A percentile compares a stretch with the other conserved stretches of the same genome.
These are phyloP conservation scores for Pocillopora verrucosa DNA, from an alignment of 64 coral and sea anemone genomes.

Conservation along the genomic window DNA sequence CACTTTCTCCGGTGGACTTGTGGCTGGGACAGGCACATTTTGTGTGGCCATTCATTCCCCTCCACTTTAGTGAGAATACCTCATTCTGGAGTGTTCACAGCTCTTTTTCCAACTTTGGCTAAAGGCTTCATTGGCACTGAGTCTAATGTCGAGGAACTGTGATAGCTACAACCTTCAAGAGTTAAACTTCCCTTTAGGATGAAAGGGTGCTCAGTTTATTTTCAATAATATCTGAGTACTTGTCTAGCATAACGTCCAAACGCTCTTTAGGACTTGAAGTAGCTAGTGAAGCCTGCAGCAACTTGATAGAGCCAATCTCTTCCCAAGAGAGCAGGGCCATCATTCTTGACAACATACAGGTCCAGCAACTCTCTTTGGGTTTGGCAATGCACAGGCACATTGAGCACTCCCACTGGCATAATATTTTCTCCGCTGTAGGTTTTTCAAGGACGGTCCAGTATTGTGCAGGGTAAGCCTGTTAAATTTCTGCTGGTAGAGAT, in stretches of 20 bases:
- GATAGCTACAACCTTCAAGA: neutral
- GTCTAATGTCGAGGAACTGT: neutral
- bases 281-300: neutral
- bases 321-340: neutral
- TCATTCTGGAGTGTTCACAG: neutral
- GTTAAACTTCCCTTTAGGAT: neutral
- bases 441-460: slow-evolving; percentile 10
- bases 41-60: too few species aligned
- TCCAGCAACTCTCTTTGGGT: neutral
- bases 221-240: neutral
- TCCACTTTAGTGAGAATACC: too few species aligned
- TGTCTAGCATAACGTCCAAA: neutral
- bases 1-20: too few species aligned
- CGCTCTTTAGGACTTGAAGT: neutral
- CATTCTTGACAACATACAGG: neutral
- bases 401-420: slow-evolving; percentile 15
- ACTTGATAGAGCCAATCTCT: neutral
- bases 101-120: neutral
- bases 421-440: slow-evolving; percentile 38
- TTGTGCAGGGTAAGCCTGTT: neutral
- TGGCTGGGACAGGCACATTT: too few species aligned
- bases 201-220: neutral
- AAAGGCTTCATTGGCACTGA: neutral
- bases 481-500: slow-evolving; percentile 21
- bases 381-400: neutral